Evolutionary conservation across 1,140 invertebrate species (phyloP), one percentile per base, ranked within the genome.

Genomic region (Euwallacea fornicatus): DNA sequence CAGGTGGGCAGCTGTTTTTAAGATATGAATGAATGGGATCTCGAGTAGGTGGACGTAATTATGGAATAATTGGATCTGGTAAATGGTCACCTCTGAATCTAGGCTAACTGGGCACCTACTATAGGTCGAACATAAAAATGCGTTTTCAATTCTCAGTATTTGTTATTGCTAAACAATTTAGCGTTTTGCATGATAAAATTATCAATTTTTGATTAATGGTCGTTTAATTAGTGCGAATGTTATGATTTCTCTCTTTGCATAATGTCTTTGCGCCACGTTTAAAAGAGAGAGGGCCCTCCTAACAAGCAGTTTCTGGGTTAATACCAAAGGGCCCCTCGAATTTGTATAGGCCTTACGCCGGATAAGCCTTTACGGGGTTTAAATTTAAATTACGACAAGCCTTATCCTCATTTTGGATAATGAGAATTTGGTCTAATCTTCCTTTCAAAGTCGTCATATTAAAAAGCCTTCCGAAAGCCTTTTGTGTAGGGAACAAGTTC

Each of bases 41-140:
- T 9, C 21, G 13, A 41, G 56, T 59, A 13, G 56, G 56, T 42
- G 56, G 56, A 41, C 10, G 56, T 41, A 59, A 59, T 59, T 59
- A 59, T 21, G 56, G 33, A 21, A 59, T 59, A 59, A 59, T 16
- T 59, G 21, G 16, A 59, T 7, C 56, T 16, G 33, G 56, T 59
- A 59, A 59, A 59, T 33, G 56, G 56, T 59, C 13, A 33, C 41
- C 21, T 7, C 16, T 59, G 41, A 59, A 59, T 13, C 54, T 56
- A 56, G 54, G 54, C 10, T 59, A 59, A 59, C 46, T 33, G 46
- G 9, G n/a, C 46, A 47, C 46, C 46, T 13, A 47, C 46, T 9
- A 13, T 47, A 10, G 9, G 6, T 47, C 6, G 46, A 9, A 10
- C 6, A 47, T 10, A 47, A 47, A 47, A 47, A 47, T 47, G n/a